A percentile compares a stretch with the other conserved stretches of the same genome.
Conservation (phyloP, 2,888 invertebrate genomes). For the Adineta ricciae region DNA sequence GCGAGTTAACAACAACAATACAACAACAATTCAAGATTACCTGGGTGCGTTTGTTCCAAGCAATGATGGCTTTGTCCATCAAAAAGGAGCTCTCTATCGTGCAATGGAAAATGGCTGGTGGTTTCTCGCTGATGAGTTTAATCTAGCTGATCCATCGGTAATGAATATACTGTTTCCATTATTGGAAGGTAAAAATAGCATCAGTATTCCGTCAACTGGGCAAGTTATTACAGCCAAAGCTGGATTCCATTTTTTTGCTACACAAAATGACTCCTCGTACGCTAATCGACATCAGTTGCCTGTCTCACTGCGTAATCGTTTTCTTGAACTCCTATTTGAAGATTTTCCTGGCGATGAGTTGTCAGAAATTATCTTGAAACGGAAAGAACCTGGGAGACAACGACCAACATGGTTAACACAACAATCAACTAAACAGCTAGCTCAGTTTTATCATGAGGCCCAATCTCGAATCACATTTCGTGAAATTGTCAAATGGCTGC, state of each 20-base stretch:
- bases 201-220: neutral
- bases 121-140: slow-evolving; percentile 1
- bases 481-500: neutral
- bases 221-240: neutral
- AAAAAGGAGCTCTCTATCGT: neutral
- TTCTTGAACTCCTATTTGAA: neutral
- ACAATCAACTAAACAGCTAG: neutral
- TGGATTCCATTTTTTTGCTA: neutral
- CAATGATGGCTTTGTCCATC: neutral
- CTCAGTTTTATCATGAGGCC: neutral
- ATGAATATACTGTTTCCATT: neutral
- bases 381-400: neutral
- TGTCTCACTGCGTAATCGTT: neutral
- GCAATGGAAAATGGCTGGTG: neutral
- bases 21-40: slow-evolving; percentile 2
- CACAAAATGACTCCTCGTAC: neutral
- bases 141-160: neutral
- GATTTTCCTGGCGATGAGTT: neutral
- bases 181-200: neutral
- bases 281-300: neutral
- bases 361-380: neutral
- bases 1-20: neutral
- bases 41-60: neutral
- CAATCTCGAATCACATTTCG: neutral
- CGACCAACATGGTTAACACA: neutral